Evolutionary conservation across 2,113 vertebrate genomes (phyloP).

Genomic region (Chaenocephalus aceratus): DNA sequence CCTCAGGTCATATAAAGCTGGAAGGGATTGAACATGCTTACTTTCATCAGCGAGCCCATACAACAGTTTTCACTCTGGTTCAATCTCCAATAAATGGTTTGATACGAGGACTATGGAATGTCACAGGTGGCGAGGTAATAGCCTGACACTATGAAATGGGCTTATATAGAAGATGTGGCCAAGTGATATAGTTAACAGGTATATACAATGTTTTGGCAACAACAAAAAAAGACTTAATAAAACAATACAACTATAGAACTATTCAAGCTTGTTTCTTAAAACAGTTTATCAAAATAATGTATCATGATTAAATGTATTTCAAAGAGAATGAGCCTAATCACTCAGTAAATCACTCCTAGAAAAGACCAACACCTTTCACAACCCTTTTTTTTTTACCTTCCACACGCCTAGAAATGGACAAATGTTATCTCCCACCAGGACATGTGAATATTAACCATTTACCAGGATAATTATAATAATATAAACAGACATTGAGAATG

Average conservation of each 20-base stretch:
- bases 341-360: background rate
- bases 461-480: too few species aligned
- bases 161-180: background rate
- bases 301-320: background rate
- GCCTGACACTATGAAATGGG: background rate
- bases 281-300: background rate
- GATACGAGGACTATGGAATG: background rate
- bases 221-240: too few species aligned
- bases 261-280: background rate
- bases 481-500: too few species aligned
- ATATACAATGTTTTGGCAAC: background rate
- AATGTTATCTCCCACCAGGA: background rate
- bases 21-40: slow-evolving; percentile 2
- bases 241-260: background rate
- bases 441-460: background rate
- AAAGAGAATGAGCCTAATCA: background rate
- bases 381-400: too few species aligned
- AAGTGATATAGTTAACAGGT: background rate
- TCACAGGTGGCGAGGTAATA: background rate
- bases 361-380: background rate
- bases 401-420: background rate
- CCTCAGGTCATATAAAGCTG: slow-evolving; percentile 25
- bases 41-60: slow-evolving; percentile 26
- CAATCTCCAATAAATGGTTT: background rate
- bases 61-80: slow-evolving; percentile 1